A percentile compares a stretch with the other conserved stretches of the same genome.
Conservation (phyloP, 2,888 invertebrate species). For the Bimastos eiseni region DNA sequence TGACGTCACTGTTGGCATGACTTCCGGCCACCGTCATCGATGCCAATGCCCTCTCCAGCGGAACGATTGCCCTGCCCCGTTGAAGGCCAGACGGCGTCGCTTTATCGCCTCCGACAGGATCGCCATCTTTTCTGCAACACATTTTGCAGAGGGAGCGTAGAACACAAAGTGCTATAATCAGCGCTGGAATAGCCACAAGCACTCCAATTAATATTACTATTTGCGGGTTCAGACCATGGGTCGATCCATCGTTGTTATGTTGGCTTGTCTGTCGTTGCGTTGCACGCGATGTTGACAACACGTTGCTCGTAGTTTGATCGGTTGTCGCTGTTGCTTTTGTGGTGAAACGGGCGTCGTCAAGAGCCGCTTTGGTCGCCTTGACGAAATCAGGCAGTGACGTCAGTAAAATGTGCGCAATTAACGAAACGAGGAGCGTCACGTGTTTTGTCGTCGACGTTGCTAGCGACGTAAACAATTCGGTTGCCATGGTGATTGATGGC, state of each 20-base stretch:
- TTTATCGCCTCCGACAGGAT: neutral
- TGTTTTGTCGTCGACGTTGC: neutral
- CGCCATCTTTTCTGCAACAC: neutral
- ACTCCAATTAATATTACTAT: neutral
- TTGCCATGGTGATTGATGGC: neutral
- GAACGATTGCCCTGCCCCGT: neutral
- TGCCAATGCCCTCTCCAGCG: neutral
- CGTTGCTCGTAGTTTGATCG: neutral
- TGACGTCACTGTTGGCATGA: neutral
- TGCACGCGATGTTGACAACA: neutral
- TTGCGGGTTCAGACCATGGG: neutral
- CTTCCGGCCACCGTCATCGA: neutral
- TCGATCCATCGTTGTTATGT: neutral
- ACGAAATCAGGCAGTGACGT: neutral
- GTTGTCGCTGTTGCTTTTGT: neutral
- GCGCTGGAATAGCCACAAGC: slow-evolving; percentile 9
- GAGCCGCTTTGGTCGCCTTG: neutral
- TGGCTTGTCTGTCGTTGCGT: neutral
- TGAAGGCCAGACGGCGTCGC: neutral
- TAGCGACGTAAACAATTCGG: neutral
- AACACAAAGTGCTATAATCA: neutral
- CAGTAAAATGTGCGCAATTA: neutral
- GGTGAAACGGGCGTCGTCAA: no score
- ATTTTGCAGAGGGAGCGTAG: neutral
- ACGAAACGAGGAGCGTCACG: neutral